Conservation (phyloP, 2,888 invertebrate genomes). For the Oconnorella tubifera region DNA sequence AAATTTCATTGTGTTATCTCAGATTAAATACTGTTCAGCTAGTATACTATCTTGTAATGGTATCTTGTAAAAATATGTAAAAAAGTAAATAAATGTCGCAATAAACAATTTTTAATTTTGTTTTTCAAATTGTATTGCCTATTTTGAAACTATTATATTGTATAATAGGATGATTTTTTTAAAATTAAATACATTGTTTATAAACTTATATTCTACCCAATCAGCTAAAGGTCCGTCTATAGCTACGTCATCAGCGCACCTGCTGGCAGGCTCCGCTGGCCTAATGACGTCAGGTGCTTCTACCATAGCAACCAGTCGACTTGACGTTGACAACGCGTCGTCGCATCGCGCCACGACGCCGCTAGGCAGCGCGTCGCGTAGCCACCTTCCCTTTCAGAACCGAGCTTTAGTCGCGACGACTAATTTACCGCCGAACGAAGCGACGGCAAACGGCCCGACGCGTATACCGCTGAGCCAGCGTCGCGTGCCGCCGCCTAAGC, state of each 20-base stretch:
- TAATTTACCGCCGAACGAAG: not conserved
- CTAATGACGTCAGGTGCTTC: not conserved
- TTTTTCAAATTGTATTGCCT: too few relatives aligned
- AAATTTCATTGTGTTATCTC: too few relatives aligned
- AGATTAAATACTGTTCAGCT: too few relatives aligned
- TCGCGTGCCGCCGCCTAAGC: constrained; percentile 33
- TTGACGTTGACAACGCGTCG: not conserved
- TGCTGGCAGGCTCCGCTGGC: not conserved
- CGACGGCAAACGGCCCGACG: constrained; percentile 4
- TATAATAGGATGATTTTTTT: too few relatives aligned
- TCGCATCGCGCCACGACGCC: not conserved
- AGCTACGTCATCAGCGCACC: not conserved
- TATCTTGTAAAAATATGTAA: too few relatives aligned
- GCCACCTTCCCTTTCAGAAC: not conserved
- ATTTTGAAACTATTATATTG: too few relatives aligned
- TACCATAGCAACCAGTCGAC: not conserved
- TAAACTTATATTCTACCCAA: too few relatives aligned
- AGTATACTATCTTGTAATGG: too few relatives aligned
- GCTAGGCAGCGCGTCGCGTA: not conserved
- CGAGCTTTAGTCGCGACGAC: not conserved
- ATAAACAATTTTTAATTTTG: too few relatives aligned
- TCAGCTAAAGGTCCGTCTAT: not conserved
- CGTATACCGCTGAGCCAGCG: constrained; percentile 34
- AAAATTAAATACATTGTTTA: too few relatives aligned
- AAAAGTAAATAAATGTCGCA: too few relatives aligned